Evolutionary conservation across 2,888 invertebrate genomes (phyloP).

Genomic region (Phortica okadai): DNA sequence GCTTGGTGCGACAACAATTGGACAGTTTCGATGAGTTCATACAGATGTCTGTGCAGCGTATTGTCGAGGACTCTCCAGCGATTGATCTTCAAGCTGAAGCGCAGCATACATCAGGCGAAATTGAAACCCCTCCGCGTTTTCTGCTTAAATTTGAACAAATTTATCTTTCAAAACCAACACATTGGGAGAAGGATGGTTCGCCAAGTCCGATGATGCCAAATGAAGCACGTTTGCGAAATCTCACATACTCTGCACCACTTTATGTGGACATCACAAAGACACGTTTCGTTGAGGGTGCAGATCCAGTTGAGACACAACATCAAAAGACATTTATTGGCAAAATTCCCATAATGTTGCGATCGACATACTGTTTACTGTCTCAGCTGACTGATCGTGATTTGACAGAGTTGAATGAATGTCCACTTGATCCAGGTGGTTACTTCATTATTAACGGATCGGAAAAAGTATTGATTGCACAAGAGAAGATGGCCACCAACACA

Average conservation of each 20-base stretch:
- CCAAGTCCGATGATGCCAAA: slow-evolving; percentile 99
- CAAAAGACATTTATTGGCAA: slow-evolving; percentile 89
- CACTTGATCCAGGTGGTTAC: slow-evolving; percentile 99
- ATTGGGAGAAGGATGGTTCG: slow-evolving; percentile 99
- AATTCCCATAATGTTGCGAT: slow-evolving; percentile 99
- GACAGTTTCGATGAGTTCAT: slow-evolving; percentile 99
- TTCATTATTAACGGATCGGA: slow-evolving; percentile 99
- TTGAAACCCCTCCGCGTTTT: slow-evolving; percentile 93
- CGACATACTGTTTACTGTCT: slow-evolving; percentile 96
- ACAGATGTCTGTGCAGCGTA: slow-evolving; percentile 98
- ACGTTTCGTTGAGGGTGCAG: slow-evolving; percentile 92
- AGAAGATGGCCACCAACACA: slow-evolving; percentile 99
- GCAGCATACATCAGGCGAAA: slow-evolving; percentile 95
- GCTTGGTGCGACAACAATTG: slow-evolving; percentile 97
- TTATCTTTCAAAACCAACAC: slow-evolving; percentile 98
- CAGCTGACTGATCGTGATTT: slow-evolving; percentile 98
- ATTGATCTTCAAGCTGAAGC: slow-evolving; percentile 99
- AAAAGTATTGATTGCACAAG: slow-evolving; percentile 98
- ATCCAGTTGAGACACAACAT: slow-evolving; percentile 89
- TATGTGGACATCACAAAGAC: slow-evolving; percentile 99
- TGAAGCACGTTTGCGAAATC: slow-evolving; percentile 96
- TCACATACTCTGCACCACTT: slow-evolving; percentile 98
- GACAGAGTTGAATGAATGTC: slow-evolving; percentile 99
- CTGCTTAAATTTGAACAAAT: slow-evolving; percentile 98
- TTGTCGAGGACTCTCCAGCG: slow-evolving; percentile 99